Evolutionary conservation across 1,140 invertebrate genomes (phyloP).

Genomic region (Anthonomus grandis): DNA sequence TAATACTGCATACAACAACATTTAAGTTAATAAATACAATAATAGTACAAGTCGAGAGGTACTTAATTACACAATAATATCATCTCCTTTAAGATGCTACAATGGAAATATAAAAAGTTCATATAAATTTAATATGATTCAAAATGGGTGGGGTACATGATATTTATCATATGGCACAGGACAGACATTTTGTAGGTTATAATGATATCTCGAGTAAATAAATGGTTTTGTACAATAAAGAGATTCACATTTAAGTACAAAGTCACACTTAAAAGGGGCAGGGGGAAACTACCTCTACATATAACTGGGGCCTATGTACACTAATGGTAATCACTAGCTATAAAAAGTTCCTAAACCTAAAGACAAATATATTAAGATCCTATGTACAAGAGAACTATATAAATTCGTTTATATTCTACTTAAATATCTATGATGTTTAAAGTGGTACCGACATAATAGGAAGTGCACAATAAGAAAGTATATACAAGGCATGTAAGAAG

Average conservation of each 20-base stretch:
- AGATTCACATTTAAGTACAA: too few relatives aligned
- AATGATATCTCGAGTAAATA: too few relatives aligned
- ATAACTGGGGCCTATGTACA: too few relatives aligned
- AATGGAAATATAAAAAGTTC: too few relatives aligned
- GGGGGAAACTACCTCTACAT: too few relatives aligned
- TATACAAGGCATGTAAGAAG: background rate
- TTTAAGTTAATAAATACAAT: conserved; percentile 30
- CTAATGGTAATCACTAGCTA: background rate
- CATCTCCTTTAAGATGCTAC: too few relatives aligned
- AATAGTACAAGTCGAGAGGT: conserved; percentile 17
- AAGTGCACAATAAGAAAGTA: background rate
- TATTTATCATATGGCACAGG: too few relatives aligned
- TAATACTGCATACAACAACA: conserved; percentile 30
- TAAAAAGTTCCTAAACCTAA: conserved; percentile 2
- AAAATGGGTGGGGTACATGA: too few relatives aligned
- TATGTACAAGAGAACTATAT: conserved; percentile 33
- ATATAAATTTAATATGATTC: too few relatives aligned
- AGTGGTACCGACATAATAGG: background rate
- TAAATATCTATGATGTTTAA: background rate
- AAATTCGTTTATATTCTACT: conserved; percentile 23
- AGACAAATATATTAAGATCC: conserved; percentile 34
- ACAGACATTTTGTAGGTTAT: too few relatives aligned
- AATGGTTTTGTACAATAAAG: too few relatives aligned
- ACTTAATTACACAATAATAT: conserved; percentile 20
- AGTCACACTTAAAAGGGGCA: too few relatives aligned